A percentile compares a stretch with the other conserved stretches of the same genome.
These are phyloP conservation scores for Eristalis arbustorum DNA, from an alignment of 2,888 invertebrate genomes.

Conservation along the genomic window DNA sequence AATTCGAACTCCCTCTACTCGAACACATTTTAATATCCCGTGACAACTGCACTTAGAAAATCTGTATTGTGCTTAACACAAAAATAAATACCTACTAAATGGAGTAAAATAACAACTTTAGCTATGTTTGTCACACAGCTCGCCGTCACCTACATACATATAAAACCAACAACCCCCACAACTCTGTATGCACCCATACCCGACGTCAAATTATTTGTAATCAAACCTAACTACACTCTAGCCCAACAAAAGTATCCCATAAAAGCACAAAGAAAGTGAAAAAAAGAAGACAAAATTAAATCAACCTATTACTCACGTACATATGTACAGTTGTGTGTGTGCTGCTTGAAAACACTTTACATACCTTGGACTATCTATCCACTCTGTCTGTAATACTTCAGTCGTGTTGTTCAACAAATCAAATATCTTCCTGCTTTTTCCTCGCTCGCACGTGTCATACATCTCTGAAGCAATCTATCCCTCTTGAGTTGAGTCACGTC, in stretches of 20 bases:
- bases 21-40: no score
- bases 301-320: not conserved
- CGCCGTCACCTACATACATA: not conserved
- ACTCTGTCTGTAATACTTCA: not conserved
- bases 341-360: slow-evolving; percentile 8
- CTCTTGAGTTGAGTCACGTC: not conserved
- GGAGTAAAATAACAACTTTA: not conserved
- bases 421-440: slow-evolving; percentile 5
- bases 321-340: not conserved
- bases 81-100: no score
- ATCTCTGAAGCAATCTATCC: not conserved
- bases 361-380: not conserved
- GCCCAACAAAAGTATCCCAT: not conserved
- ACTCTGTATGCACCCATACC: not conserved
- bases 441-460: slow-evolving; percentile 29
- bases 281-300: slow-evolving; percentile 24
- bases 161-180: not conserved
- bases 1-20: no score
- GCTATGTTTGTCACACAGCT: not conserved
- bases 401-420: not conserved
- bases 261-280: slow-evolving; percentile 47
- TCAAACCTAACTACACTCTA: not conserved
- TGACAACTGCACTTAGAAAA: no score
- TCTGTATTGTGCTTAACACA: no score
- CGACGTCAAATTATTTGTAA: slow-evolving; percentile 12